Evolutionary conservation across 2,888 invertebrate genomes (phyloP), one percentile per base, ranked within the genome.

Genomic region (Sinopyrophorus schimmeli): DNA sequence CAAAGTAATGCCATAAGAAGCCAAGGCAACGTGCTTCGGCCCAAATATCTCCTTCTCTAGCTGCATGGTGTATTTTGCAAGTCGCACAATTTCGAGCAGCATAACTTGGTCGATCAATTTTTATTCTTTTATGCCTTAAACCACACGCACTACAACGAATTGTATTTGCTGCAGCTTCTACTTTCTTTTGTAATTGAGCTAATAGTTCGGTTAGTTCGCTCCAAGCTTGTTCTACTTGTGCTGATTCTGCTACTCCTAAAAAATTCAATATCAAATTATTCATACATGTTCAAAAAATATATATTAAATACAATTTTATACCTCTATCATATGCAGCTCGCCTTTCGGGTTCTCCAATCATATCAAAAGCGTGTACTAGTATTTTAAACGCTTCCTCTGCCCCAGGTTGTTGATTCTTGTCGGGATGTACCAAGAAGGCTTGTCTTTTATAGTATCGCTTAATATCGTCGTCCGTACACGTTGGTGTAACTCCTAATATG

Each of bases 311-410:
- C 18, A 18, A 18, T 18, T 18, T 18, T 6, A 26, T 63, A 77
- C 76, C 73, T 63, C 71, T 65, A 53, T 73, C 73, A 60, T 71
- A 71, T 17, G 68, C 61, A 26, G 67, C 67, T 54, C 63, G 61
- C 69, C 79, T 76, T 71, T 91, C 91, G 63, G 91, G 88, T 74
- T 89, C 92, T 15, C 94, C 94, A 61, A 96, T 92, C 69, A 94
- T 84, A 71, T 95, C 94, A 74, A 96, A 96, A 4, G 95, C 95
- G 68, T 93, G 90, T 63, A 92, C 93, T 58, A 96, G 77, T 68
- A 96, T 94, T 76, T 95, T 95, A 73, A 95, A 96, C 21, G 95
- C 94, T 74, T 96, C 95, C 68, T 95, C 95, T 1, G 95, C 94
- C 17, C 95, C 95, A 3, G 93, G 90, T 70, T 92, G 92, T 66